Evolutionary conservation across 2,888 invertebrate species (phyloP).

Genomic region (Pollenia griseotomentosa): DNA sequence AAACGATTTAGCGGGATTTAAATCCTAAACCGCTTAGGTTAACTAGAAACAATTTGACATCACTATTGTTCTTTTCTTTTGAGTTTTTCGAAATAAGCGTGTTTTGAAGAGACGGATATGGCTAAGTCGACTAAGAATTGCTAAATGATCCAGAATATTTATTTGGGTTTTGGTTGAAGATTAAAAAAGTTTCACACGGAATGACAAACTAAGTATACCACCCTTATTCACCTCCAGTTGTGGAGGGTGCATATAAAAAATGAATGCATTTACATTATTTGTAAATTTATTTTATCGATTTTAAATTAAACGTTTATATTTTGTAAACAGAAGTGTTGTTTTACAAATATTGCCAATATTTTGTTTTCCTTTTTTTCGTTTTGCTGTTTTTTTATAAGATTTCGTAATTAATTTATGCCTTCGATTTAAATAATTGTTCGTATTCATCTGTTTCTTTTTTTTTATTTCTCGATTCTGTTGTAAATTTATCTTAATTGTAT

Average conservation of each 20-base stretch:
- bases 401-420: conserved; percentile 28
- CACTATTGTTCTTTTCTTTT: too few species aligned
- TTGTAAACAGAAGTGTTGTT: conserved; percentile 25
- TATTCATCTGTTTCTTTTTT: conserved; percentile 43
- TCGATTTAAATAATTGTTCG: conserved; percentile 36
- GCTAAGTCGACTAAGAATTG: too few species aligned
- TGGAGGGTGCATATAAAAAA: not conserved
- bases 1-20: too few species aligned
- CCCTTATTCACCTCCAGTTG: not conserved
- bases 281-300: conserved; percentile 29
- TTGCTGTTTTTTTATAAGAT: conserved; percentile 6
- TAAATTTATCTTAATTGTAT: conserved; percentile 63
- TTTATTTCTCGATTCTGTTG: conserved; percentile 15
- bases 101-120: too few species aligned
- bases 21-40: too few species aligned
- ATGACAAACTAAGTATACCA: too few species aligned
- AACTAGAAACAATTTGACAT: too few species aligned
- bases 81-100: too few species aligned
- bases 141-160: too few species aligned
- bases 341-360: not conserved
- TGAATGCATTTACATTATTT: not conserved
- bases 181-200: too few species aligned
- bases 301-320: conserved; percentile 11
- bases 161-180: too few species aligned
- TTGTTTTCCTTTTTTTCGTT: too few species aligned